phyloP scores from a whole-genome alignment of 2,888 invertebrate species.

The Fissipunctia ypsillon region DNA sequence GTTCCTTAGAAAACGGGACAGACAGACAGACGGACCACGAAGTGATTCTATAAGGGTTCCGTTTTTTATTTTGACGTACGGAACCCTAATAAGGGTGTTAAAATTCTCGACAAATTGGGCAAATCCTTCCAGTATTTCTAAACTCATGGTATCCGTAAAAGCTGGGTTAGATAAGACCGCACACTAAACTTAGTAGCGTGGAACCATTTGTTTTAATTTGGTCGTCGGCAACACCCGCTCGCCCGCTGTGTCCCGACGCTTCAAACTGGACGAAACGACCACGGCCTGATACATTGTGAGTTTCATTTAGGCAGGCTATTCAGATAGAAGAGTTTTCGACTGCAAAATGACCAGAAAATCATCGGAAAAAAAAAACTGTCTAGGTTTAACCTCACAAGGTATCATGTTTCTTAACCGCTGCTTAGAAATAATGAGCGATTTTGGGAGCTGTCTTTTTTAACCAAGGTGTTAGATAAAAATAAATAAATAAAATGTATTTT shows the following conservation, averaged over 20 bases:
- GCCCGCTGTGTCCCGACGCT: slow-evolving; percentile 11
- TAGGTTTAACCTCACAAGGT: no score
- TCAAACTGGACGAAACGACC: slow-evolving; percentile 3
- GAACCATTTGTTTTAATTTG: slow-evolving; percentile 62
- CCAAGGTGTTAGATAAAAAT: no score
- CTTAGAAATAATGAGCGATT: not conserved
- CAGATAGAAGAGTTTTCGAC: not conserved
- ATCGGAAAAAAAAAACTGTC: not conserved
- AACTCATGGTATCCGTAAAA: slow-evolving; percentile 23
- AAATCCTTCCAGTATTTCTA: not conserved
- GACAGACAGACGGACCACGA: no score
- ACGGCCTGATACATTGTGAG: not conserved
- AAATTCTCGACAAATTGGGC: not conserved
- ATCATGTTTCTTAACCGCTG: no score
- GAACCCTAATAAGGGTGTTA: no score
- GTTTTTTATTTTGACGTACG: no score
- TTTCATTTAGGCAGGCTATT: not conserved
- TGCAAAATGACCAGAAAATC: not conserved
- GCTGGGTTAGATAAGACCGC: slow-evolving; percentile 28
- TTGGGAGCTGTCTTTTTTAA: not conserved
- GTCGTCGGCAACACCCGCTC: slow-evolving; percentile 34
- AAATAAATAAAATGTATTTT: no score
- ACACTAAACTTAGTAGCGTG: slow-evolving; percentile 40
- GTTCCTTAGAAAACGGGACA: no score
- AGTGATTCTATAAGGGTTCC: no score